These are phyloP conservation scores for Pseudomyrmex flavicornis DNA, from an alignment of 1,140 invertebrate species.

Conservation along the genomic window DNA sequence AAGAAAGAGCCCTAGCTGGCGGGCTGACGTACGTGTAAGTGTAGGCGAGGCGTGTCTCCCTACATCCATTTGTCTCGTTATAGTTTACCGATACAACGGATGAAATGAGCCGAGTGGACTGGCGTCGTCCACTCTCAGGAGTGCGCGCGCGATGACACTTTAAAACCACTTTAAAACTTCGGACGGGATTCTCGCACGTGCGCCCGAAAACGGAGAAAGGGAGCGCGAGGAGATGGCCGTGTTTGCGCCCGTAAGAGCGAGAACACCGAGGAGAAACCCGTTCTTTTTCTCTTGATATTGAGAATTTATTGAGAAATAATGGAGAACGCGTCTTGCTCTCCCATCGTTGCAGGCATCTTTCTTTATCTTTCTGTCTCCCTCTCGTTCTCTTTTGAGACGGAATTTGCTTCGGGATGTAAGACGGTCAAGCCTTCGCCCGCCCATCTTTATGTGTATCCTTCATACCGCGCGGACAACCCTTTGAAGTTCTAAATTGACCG, in stretches of 20 bases:
- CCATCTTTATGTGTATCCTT: constrained; percentile 68
- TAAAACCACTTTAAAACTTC: constrained; percentile 78
- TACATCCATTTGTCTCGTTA: constrained; percentile 81
- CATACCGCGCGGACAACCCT: constrained; percentile 65
- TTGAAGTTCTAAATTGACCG: constrained; percentile 80
- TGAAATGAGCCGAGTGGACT: constrained; percentile 70
- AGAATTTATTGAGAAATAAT: constrained; percentile 78
- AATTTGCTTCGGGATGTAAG: constrained; percentile 66
- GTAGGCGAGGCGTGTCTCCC: constrained; percentile 61
- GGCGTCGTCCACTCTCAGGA: constrained; percentile 52
- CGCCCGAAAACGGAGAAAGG: constrained; percentile 23
- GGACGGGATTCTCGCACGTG: constrained; percentile 62
- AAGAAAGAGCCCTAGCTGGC: constrained; percentile 1
- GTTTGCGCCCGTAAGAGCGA: constrained; percentile 1
- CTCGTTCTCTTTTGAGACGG: constrained; percentile 38
- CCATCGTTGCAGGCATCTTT: constrained; percentile 47
- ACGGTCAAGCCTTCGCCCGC: neutral
- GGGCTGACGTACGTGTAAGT: constrained; percentile 54
- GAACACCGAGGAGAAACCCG: neutral
- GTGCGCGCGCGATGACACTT: constrained; percentile 76
- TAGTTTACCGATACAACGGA: constrained; percentile 78
- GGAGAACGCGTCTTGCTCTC: constrained; percentile 65
- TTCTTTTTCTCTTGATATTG: constrained; percentile 58
- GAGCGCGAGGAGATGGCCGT: neutral
- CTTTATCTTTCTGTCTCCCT: neutral